Evolutionary conservation across 2,888 invertebrate species (phyloP).

Genomic region (Harmothoe impar): DNA sequence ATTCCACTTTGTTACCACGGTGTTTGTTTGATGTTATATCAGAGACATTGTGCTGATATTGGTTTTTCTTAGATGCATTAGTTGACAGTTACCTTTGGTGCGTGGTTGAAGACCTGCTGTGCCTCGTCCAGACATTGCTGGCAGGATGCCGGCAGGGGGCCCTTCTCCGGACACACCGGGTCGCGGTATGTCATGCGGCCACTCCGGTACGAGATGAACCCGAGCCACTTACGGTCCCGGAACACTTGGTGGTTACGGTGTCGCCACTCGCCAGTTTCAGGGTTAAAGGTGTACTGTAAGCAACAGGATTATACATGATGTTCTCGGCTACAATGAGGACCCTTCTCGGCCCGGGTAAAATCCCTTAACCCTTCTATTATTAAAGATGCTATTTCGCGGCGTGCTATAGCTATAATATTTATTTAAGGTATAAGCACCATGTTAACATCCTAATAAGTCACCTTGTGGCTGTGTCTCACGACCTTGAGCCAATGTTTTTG

Average conservation of each 20-base stretch:
- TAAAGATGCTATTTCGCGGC: too few species aligned
- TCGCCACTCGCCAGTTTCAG: constrained; percentile 94
- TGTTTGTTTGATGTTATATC: too few species aligned
- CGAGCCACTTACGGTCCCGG: constrained; percentile 92
- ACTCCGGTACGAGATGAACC: constrained; percentile 89
- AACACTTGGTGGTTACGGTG: constrained; percentile 89
- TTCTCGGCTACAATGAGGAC: too few species aligned
- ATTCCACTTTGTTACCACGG: too few species aligned
- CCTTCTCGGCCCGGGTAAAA: too few species aligned
- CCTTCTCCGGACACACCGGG: constrained; percentile 73
- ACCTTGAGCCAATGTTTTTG: too few species aligned
- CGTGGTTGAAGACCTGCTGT: constrained; percentile 89
- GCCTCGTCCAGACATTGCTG: constrained; percentile 92
- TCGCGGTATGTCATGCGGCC: constrained; percentile 89
- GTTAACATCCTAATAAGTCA: too few species aligned
- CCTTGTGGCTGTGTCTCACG: too few species aligned
- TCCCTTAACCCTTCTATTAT: too few species aligned
- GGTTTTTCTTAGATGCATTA: neutral
- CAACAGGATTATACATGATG: neutral
- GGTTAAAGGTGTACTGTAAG: constrained; percentile 91
- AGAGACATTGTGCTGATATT: neutral
- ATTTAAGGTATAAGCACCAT: too few species aligned
- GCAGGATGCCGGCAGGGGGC: constrained; percentile 71
- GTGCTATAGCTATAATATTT: too few species aligned
- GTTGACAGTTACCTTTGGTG: constrained; percentile 82